phyloP scores from a whole-genome alignment of 2,888 invertebrate genomes.

The Lycia hirtaria region DNA sequence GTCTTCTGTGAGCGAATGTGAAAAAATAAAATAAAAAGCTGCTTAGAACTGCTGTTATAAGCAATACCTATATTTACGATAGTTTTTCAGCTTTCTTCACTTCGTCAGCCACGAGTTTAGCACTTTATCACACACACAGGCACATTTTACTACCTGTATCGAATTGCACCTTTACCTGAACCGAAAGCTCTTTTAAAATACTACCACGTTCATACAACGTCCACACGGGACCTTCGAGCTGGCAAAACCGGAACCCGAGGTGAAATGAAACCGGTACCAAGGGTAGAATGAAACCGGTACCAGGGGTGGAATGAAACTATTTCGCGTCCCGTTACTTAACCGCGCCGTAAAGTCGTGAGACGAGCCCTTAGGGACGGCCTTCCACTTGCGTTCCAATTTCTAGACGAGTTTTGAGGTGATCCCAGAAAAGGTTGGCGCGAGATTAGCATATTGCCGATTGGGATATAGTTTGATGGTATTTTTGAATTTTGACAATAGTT shows the following conservation, averaged over 20 bases:
- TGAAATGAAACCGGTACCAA: constrained; percentile 42
- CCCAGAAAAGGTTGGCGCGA: constrained; percentile 22
- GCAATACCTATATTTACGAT: too few species aligned
- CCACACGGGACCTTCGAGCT: constrained; percentile 34
- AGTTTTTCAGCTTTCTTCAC: too few species aligned
- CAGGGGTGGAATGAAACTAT: constrained; percentile 51
- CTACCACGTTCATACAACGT: constrained; percentile 32
- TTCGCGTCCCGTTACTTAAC: constrained; percentile 55
- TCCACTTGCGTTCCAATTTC: constrained; percentile 28
- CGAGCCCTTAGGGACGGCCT: constrained; percentile 48
- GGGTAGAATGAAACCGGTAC: constrained; percentile 29
- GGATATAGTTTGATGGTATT: constrained; percentile 15
- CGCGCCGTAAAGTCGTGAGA: constrained; percentile 54
- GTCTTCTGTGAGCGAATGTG: too few species aligned
- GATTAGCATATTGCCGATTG: constrained; percentile 29
- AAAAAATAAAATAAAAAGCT: too few species aligned
- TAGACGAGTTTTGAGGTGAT: constrained; percentile 21
- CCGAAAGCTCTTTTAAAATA: constrained; percentile 21
- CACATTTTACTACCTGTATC: constrained; percentile 1
- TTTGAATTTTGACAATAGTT: constrained; percentile 1
- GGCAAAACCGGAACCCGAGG: constrained; percentile 30
- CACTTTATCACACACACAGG: neutral
- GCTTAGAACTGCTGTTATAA: too few species aligned
- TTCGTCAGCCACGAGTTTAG: neutral
- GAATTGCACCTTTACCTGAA: constrained; percentile 1